phyloP scores from a whole-genome alignment of 2,797 vertebrate genomes.

The Uromys caudimaculatus region DNA sequence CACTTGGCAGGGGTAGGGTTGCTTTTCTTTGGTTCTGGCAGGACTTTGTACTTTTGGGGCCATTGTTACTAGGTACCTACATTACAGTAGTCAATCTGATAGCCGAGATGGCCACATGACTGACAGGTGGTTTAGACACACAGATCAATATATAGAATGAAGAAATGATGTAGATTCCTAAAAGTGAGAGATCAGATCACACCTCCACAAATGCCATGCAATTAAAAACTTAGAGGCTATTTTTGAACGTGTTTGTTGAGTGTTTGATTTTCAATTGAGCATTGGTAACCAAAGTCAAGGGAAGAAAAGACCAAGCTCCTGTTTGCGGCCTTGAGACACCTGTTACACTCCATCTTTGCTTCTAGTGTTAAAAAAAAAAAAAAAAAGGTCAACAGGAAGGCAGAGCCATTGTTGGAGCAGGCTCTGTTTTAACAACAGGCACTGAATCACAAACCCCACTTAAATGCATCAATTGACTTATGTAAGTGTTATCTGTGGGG shows the following conservation, averaged over 20 bases:
- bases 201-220: background rate
- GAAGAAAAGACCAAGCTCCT: background rate
- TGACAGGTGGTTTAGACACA: background rate
- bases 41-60: background rate
- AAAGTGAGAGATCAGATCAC: background rate
- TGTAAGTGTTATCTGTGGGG: background rate
- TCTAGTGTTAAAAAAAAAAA: background rate
- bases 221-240: background rate
- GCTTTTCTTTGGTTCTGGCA: background rate
- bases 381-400: background rate
- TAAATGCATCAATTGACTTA: background rate
- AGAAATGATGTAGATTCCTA: background rate
- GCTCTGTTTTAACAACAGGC: slow-evolving; percentile 28
- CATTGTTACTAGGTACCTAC: background rate
- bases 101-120: background rate
- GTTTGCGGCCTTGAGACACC: background rate
- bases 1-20: background rate
- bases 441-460: background rate
- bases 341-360: background rate
- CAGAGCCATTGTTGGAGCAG: background rate
- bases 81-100: background rate
- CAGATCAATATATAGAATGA: background rate
- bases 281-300: background rate
- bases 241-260: background rate
- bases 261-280: background rate